Base-by-base conservation (phyloP, 92 coral and sea anemone species). In the Palythoa caribaeorum region DNA sequence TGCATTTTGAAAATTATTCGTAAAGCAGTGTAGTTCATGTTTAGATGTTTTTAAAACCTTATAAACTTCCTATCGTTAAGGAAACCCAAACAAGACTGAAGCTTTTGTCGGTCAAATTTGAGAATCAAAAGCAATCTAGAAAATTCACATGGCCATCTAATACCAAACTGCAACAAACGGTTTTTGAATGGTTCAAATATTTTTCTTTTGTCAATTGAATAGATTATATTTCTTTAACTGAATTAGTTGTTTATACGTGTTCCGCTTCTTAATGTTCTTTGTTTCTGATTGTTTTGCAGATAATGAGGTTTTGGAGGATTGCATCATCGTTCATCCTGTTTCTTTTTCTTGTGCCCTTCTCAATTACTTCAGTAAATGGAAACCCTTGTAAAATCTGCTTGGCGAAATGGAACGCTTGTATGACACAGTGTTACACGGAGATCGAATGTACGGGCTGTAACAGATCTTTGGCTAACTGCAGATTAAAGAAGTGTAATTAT, bases 391-490 rank as follows among this genome's bases (percentile, higher is more conserved):
- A 78, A 0, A 37, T 78, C 16, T 78, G 83, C 83, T 5, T 54
- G 11, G 69, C 69, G 14, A 78, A 54, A 35, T 78, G 83, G 83
- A 57, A 54, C 12, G 83, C 83, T 10, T 78, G 83, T n/a, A 2
- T 78, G 52, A 78, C 83, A 6, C 83, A 78, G 37, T 78, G 83
- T 44, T 0, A 1, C 0, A 39, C 19, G 15, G 54, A 17, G 47
- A 47, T 8, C 55, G 83, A 78, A 17, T 78, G 83, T 21, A 54
- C n/a, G 15, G 83, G 59, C 60, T 78, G 83, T 50, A 78, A 78
- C 59, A 78, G 21, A 38, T 66, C 83, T 0, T 21, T 35, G 35
- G 38, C 20, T 3, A 57, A 37, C 15, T 78, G 83, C 28, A 44
- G 50, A 44, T 3, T 44, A 44, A 44, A 44, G 50, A 44, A 53